phyloP scores from a whole-genome alignment of 2,797 vertebrate species.

The Triplophysa bombifrons region DNA sequence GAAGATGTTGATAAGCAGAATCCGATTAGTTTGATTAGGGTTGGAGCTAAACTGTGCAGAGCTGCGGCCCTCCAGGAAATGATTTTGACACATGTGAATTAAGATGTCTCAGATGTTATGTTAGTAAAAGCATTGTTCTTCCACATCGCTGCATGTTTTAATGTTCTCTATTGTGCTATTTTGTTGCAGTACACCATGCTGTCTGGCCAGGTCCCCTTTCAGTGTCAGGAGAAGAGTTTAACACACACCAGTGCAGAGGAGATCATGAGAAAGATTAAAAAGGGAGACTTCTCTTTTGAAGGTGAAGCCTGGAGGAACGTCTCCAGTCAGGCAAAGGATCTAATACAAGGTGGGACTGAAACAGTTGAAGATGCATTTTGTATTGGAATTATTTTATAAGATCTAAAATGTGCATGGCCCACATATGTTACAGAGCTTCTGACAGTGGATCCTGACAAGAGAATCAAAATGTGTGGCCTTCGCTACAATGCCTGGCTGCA shows the following conservation, averaged over 20 bases:
- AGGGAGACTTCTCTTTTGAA: slow-evolving; percentile 95
- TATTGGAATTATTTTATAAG: neutral
- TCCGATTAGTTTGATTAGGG: too few species aligned
- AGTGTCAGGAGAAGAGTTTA: slow-evolving; percentile 91
- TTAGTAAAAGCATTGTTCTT: too few species aligned
- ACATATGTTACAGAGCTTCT: slow-evolving; percentile 83
- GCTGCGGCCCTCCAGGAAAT: too few species aligned
- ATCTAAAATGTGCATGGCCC: neutral
- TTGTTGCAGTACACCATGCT: slow-evolving; percentile 93
- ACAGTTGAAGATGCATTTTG: neutral
- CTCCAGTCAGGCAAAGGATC: slow-evolving; percentile 94
- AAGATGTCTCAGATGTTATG: too few species aligned
- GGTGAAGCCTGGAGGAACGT: slow-evolving; percentile 97
- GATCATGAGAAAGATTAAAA: slow-evolving; percentile 99
- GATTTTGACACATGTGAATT: too few species aligned
- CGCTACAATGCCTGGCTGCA: slow-evolving; percentile 97
- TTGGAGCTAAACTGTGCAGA: too few species aligned
- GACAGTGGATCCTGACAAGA: slow-evolving; percentile 97
- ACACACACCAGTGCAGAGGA: slow-evolving; percentile 92
- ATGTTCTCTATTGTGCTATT: slow-evolving; percentile 9
- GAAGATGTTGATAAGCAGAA: too few species aligned
- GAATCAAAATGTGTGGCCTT: slow-evolving; percentile 97
- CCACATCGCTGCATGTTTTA: neutral
- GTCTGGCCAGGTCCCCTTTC: slow-evolving; percentile 97
- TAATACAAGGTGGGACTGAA: slow-evolving; percentile 91